A percentile compares a stretch with the other conserved stretches of the same genome.
phyloP scores from a whole-genome alignment of 2,797 vertebrate species.

The Craterocephalus amniculus region DNA sequence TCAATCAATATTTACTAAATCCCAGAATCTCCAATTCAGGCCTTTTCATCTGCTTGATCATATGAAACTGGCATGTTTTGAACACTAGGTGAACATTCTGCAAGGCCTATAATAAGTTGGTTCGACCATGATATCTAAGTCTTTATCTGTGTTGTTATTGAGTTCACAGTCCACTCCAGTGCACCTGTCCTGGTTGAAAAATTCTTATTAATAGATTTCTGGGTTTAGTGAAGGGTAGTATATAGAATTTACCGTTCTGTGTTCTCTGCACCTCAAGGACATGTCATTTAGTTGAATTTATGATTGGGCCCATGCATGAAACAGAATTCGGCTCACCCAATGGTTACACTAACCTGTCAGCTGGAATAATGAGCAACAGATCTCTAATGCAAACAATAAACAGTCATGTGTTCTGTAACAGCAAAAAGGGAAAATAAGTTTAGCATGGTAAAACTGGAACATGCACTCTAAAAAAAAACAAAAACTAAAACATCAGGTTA shows the following conservation, averaged over 20 bases:
- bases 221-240: conserved; percentile 56
- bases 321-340: conserved; percentile 68
- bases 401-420: conserved; percentile 63
- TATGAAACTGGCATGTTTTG: conserved; percentile 18
- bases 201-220: conserved; percentile 62
- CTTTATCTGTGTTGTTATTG: conserved; percentile 26
- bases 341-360: conserved; percentile 74
- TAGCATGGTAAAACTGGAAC: conserved; percentile 27
- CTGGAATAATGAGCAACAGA: conserved; percentile 74
- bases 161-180: conserved; percentile 39
- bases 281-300: conserved; percentile 71
- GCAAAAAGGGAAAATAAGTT: conserved; percentile 51
- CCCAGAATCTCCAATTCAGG: conserved; percentile 17
- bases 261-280: conserved; percentile 62
- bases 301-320: conserved; percentile 67
- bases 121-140: conserved; percentile 5
- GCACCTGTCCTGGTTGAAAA: conserved; percentile 40
- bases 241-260: conserved; percentile 55
- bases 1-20: conserved; percentile 27
- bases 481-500: background rate
- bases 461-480: conserved; percentile 5
- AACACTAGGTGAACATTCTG: background rate
- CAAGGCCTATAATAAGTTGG: background rate
- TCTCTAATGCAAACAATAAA: conserved; percentile 76
- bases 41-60: conserved; percentile 27